Evolutionary conservation across 2,113 vertebrate species (phyloP).

Genomic region (Tyto alba): DNA sequence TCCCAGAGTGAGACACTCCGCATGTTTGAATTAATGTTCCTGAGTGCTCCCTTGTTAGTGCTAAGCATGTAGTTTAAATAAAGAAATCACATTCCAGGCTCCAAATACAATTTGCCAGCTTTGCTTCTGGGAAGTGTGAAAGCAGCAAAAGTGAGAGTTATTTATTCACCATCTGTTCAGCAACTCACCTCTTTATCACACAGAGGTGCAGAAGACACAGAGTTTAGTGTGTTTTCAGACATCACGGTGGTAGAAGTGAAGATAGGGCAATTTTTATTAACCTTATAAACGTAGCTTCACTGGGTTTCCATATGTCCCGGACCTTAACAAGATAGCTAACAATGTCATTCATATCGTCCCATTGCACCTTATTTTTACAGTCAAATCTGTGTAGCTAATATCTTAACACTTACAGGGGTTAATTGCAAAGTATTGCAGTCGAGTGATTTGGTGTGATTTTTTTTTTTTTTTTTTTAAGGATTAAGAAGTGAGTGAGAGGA

Average conservation of each 20-base stretch:
- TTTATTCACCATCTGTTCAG: conserved; percentile 42
- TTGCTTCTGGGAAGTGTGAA: conserved; percentile 53
- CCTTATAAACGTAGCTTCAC: neutral
- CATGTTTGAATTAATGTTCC: conserved; percentile 40
- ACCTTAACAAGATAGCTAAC: neutral
- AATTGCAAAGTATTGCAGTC: neutral
- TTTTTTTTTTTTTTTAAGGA: neutral
- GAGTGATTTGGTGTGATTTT: neutral
- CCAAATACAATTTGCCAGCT: conserved; percentile 47
- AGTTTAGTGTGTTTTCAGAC: conserved; percentile 16
- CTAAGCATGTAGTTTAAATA: conserved; percentile 46
- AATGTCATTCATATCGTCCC: neutral
- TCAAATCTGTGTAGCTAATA: neutral
- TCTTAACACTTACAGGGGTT: neutral
- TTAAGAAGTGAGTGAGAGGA: neutral
- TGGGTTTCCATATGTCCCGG: neutral
- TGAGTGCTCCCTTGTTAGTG: conserved; percentile 27
- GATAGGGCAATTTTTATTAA: neutral
- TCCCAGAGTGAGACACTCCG: neutral
- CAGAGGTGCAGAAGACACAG: neutral
- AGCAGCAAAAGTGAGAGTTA: conserved; percentile 47
- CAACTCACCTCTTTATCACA: conserved; percentile 34
- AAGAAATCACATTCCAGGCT: conserved; percentile 50
- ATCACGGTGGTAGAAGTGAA: neutral
- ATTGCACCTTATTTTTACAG: neutral